phyloP scores from a whole-genome alignment of 2,797 vertebrate species.

The Luscinia luscinia region DNA sequence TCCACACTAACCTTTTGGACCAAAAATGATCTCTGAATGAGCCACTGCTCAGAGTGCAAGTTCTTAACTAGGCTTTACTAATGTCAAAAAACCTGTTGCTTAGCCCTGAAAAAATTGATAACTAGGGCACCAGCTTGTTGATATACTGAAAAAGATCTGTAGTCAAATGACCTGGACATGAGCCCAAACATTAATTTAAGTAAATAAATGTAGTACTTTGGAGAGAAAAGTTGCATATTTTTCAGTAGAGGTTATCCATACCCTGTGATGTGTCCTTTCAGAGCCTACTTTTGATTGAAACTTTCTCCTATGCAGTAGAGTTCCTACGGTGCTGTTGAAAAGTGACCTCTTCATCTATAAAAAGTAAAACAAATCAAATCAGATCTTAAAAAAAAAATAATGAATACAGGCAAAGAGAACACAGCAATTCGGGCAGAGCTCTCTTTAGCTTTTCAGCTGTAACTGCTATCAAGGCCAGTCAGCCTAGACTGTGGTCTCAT shows the following conservation, averaged over 20 bases:
- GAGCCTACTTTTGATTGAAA: not conserved
- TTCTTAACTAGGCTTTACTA: not conserved
- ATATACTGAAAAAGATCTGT: not conserved
- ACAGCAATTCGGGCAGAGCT: not conserved
- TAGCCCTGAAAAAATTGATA: not conserved
- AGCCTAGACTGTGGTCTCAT: not conserved
- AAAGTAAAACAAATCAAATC: not conserved
- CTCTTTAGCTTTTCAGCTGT: not conserved
- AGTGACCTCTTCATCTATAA: not conserved
- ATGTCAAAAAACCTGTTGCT: not conserved
- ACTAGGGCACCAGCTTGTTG: not conserved
- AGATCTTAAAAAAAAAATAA: not conserved
- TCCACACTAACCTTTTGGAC: not conserved
- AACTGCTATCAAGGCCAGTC: not conserved
- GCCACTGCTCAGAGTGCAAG: not conserved
- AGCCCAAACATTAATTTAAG: not conserved
- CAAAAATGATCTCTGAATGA: not conserved
- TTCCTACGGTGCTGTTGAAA: not conserved
- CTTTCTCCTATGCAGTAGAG: fast-evolving
- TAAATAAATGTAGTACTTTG: not conserved
- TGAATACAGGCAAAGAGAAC: not conserved
- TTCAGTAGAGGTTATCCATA: not conserved
- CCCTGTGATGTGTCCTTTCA: fast-evolving
- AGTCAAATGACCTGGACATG: not conserved
- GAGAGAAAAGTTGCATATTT: not conserved